These are phyloP conservation scores for Leucophenga varia DNA, from an alignment of 1,140 invertebrate species.

Conservation along the genomic window DNA sequence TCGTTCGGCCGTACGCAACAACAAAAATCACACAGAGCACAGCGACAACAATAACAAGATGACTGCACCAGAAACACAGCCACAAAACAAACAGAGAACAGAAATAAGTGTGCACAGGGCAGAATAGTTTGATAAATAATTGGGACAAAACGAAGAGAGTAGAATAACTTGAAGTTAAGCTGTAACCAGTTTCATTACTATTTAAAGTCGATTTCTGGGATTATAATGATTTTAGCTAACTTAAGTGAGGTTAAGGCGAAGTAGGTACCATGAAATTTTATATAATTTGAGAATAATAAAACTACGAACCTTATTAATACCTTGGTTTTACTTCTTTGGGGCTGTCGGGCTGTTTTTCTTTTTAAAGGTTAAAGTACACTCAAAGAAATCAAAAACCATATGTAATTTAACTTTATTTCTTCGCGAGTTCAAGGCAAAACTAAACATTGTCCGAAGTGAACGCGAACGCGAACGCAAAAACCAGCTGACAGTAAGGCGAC, in stretches of 20 bases:
- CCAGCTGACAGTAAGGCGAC: conserved; percentile 31
- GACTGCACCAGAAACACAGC: conserved; percentile 26
- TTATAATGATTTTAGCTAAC: conserved; percentile 10
- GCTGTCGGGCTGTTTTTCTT: conserved; percentile 8
- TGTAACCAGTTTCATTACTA: too few species aligned
- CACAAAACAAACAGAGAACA: conserved; percentile 23
- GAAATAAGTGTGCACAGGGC: conserved; percentile 17
- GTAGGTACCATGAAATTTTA: conserved; percentile 7
- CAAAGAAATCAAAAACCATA: conserved; percentile 34
- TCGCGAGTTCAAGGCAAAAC: conserved; percentile 30
- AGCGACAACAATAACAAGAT: conserved; percentile 13
- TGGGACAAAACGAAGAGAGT: neutral
- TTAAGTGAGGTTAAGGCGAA: conserved; percentile 32
- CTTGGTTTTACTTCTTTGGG: neutral
- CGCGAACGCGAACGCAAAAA: conserved; percentile 24
- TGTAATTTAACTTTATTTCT: conserved; percentile 18
- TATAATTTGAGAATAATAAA: conserved; percentile 10
- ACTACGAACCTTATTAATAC: neutral
- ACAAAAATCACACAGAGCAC: too few species aligned
- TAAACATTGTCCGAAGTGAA: conserved; percentile 34
- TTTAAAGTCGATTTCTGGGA: neutral
- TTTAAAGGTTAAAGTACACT: conserved; percentile 12
- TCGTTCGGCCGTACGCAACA: too few species aligned
- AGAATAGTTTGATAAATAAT: conserved; percentile 12
- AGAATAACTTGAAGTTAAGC: too few species aligned